Evolutionary conservation across 1,140 invertebrate genomes (phyloP), one percentile per base, ranked within the genome.

Genomic region (Heliconius melpomene): DNA sequence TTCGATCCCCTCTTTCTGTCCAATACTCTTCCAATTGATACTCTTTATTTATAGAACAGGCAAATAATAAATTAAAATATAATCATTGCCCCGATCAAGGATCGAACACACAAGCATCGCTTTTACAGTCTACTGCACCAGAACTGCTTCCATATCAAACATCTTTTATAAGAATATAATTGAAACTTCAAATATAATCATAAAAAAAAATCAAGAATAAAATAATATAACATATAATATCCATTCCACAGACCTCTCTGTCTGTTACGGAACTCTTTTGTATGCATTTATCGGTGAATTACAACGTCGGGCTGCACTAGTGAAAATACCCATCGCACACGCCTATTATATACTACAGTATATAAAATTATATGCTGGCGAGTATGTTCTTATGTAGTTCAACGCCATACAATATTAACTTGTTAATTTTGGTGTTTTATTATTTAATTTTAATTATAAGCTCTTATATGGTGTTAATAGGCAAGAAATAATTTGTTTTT

Each of bases 201-300:
- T 16, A 3, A 66, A 66, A 66, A 60, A 3, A 9, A 9, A 13
- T 6, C 26, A 16, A 26, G 20, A 52, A 74, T 26, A 50, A 74
- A 73, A 23, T 23, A 5, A 52, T 60, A 60, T 75, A 57, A 60
- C 23, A 78, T 5, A n/a, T 36, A 36, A 36, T 11, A 32, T 74
- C 83, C 32, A 83, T 87, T 94, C 90, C 74, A 90, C 52, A n/a
- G 8, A 60, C 8, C 38, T 26, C 57, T 38, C 77, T 92, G 86
- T 90, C 78, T 82, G 85, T 84, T 80, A 86, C 86, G 83, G 88
- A 89, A 90, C 93, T 91, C 91, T 94, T 93, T 93, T 92, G 91
- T 93, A 91, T 90, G 90, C 91, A 90, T 94, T 93, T 93, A 92
- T 92, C 92, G 90, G 93, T 94, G 91, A 94, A 93, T 94, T 94